Percentiles rank a stretch among this genome's conserved stretches.
These are phyloP conservation scores for Sipunculus nudus DNA, from an alignment of 2,888 invertebrate genomes.

Conservation along the genomic window DNA sequence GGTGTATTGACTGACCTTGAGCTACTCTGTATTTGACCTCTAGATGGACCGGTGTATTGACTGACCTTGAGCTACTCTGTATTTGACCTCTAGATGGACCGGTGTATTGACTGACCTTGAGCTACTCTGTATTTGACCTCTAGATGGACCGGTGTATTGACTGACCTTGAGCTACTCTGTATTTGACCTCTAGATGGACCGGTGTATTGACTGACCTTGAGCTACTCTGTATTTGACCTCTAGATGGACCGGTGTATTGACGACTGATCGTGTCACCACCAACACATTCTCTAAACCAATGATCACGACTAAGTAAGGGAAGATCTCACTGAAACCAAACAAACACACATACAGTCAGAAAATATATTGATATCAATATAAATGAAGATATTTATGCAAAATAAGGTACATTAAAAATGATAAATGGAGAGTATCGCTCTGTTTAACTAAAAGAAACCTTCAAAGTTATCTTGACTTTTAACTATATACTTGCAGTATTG, in stretches of 20 bases:
- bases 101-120: constrained; percentile 69
- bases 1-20: no score
- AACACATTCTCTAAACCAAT: constrained; percentile 84
- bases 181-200: constrained; percentile 89
- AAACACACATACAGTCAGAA: constrained; percentile 21
- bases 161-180: constrained; percentile 83
- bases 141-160: constrained; percentile 79
- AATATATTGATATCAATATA: not conserved
- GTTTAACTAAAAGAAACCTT: no score
- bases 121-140: constrained; percentile 96
- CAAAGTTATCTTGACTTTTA: no score
- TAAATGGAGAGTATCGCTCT: no score
- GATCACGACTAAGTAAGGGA: constrained; percentile 93
- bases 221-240: constrained; percentile 96
- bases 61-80: no score
- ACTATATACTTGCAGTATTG: no score
- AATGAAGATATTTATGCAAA: constrained; percentile 2
- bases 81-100: no score
- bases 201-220: constrained; percentile 72
- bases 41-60: no score
- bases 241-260: constrained; percentile 85
- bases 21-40: no score
- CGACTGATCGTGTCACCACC: constrained; percentile 78
- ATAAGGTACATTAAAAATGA: not conserved
- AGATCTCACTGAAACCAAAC: constrained; percentile 75